Evolutionary conservation across 2,888 invertebrate species (phyloP).

Genomic region (Stenolophus ochropezus): DNA sequence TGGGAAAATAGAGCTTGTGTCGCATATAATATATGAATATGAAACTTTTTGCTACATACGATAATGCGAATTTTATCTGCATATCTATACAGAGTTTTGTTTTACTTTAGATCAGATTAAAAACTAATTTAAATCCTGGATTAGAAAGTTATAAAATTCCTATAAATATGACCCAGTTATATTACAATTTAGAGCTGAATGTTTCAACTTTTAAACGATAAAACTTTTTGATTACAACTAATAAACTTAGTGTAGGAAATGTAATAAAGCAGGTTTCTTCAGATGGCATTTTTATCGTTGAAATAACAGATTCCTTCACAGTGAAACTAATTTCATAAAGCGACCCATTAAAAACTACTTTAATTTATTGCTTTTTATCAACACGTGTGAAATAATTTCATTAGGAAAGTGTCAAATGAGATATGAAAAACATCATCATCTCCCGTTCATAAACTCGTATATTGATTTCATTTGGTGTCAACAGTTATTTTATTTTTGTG

Average conservation of each 20-base stretch:
- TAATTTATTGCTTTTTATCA: not conserved
- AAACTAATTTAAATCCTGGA: not conserved
- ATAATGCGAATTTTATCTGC: not conserved
- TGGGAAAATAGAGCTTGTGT: not conserved
- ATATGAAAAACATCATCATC: too few species aligned
- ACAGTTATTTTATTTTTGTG: too few species aligned
- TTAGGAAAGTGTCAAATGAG: not conserved
- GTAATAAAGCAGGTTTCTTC: not conserved
- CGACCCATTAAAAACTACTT: not conserved
- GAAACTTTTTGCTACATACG: not conserved
- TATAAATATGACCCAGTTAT: conserved; percentile 11
- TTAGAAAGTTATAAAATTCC: conserved; percentile 18
- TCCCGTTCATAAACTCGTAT: too few species aligned
- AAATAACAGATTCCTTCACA: not conserved
- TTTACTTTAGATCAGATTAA: not conserved
- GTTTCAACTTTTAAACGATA: conserved; percentile 10
- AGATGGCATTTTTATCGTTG: not conserved
- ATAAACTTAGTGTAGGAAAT: conserved; percentile 19
- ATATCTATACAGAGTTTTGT: not conserved
- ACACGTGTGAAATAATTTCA: not conserved
- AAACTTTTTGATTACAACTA: conserved; percentile 31
- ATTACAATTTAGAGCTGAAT: not conserved
- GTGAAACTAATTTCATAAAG: not conserved
- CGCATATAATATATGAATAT: not conserved
- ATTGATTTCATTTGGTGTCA: too few species aligned